A percentile compares a stretch with the other conserved stretches of the same genome.
Conservation (phyloP, 2,888 invertebrate genomes). For the Pristionchus maxplancki region DNA sequence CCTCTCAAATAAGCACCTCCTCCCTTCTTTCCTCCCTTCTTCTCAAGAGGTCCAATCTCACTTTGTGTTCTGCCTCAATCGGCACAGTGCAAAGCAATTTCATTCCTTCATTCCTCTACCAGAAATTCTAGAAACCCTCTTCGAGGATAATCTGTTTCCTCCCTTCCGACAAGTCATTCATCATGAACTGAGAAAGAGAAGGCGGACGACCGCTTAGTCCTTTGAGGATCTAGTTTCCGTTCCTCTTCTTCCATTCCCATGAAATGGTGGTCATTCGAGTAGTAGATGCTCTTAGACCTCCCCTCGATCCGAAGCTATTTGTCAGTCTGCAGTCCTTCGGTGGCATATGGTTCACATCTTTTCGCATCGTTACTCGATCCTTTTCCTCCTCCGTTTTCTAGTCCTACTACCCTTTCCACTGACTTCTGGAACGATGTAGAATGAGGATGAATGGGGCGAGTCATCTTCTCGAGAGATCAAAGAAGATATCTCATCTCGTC, state of each 20-base stretch:
- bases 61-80: neutral
- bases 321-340: neutral
- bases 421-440: conserved; percentile 10
- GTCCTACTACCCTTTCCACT: neutral
- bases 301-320: neutral
- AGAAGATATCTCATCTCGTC: conserved; percentile 5
- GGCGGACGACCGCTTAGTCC: conserved; percentile 31
- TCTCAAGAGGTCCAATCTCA: conserved; percentile 19
- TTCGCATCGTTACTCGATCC: neutral
- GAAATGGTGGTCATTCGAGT: neutral
- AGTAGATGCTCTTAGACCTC: neutral
- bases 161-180: neutral
- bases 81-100: conserved; percentile 14
- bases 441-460: neutral
- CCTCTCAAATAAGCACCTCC: conserved; percentile 15
- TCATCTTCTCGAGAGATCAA: neutral
- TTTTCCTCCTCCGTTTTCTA: neutral
- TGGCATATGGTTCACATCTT: conserved; percentile 35
- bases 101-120: neutral
- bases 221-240: conserved; percentile 23
- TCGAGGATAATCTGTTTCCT: conserved; percentile 1
- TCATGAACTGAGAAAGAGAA: neutral
- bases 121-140: neutral
- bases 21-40: neutral
- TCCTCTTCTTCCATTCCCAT: neutral